Base-by-base conservation (phyloP, 1,140 invertebrate species). In the Berghia stephanieae region DNA sequence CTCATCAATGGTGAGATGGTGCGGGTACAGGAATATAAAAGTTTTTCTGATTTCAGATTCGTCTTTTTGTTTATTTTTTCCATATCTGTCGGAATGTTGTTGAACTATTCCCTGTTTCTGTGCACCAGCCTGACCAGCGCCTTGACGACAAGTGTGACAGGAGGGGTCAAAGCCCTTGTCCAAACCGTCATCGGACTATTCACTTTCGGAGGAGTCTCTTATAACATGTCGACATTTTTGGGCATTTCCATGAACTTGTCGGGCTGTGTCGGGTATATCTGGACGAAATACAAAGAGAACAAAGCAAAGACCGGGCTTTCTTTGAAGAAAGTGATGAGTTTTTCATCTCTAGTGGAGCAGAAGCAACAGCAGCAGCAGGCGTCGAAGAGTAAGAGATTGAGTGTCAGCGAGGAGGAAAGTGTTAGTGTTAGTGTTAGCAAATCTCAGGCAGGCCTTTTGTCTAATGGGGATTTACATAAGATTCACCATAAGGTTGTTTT, bases 171-270 rank as follows among this genome's bases (percentile, higher is more conserved):
- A 80, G 88, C 87, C 40, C 81, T 90, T 18, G 75, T 90, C 16
- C 91, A 92, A 83, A 92, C 91, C 44, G 44, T 90, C 6, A 81
- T 91, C 44, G 91, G 91, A 10, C 86, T 91, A 72, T 89, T 91
- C 72, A 87, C 89, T 2, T 91, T 91, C 85, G 90, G 90, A 8
- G 90, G 90, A 5, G 86, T 91, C 18, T 86, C 84, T 68, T 79
- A 86, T 69, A 88, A 89, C 49, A 21, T 81, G 16, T 68, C 85
- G 49, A 86, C 85, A 1, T 81, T 88, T 55, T 60, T 86, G 57
- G 91, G 91, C 77, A 88, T 91, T 52, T 63, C 78, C 68, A 78
- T 91, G 75, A 91, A 91, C 79, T 81, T 88, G 1, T 63, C 82
- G 27, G 90, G 90, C 4, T 88, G 90, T 10, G 68, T 89, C n/a